Percentiles rank a stretch among this genome's conserved stretches.
Conservation (phyloP, 2,113 vertebrate species). For the Scomber japonicus region DNA sequence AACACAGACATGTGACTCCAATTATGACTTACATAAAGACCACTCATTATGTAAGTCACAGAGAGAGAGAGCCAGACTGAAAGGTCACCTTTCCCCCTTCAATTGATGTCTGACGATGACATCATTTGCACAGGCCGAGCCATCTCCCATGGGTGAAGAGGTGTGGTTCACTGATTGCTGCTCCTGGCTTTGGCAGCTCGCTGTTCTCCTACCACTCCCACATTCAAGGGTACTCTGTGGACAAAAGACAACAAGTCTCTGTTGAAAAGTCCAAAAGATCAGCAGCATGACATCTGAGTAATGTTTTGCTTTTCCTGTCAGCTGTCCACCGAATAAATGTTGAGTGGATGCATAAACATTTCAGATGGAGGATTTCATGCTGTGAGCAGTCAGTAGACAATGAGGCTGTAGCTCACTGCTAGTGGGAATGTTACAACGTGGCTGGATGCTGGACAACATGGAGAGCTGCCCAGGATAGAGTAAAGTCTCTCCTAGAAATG, state of each 20-base stretch:
- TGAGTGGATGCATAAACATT: conserved; percentile 52
- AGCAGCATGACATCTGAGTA: conserved; percentile 29
- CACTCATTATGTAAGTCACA: conserved; percentile 70
- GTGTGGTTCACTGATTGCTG: conserved; percentile 63
- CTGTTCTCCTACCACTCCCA: conserved; percentile 46
- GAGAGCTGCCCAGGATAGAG: conserved; percentile 50
- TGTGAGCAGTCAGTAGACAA: conserved; percentile 31
- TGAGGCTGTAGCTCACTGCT: conserved; percentile 37
- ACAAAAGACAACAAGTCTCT: conserved; percentile 33
- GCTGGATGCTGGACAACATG: conserved; percentile 55
- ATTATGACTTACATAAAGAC: conserved; percentile 77
- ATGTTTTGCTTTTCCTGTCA: conserved; percentile 33
- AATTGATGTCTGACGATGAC: conserved; percentile 68
- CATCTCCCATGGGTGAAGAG: conserved; percentile 61
- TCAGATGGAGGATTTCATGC: conserved; percentile 45
- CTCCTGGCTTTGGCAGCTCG: conserved; percentile 54
- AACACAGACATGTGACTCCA: conserved; percentile 73
- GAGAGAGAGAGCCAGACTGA: conserved; percentile 33
- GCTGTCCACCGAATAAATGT: conserved; percentile 34
- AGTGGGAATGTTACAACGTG: conserved; percentile 48
- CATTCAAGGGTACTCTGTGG: conserved; percentile 61
- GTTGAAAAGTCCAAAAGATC: conserved; percentile 35
- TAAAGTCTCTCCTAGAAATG: conserved; percentile 54
- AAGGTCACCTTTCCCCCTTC: conserved; percentile 80
- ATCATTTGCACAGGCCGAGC: conserved; percentile 55